phyloP scores from a whole-genome alignment of 2,113 vertebrate species.

The Syngnathus typhle region DNA sequence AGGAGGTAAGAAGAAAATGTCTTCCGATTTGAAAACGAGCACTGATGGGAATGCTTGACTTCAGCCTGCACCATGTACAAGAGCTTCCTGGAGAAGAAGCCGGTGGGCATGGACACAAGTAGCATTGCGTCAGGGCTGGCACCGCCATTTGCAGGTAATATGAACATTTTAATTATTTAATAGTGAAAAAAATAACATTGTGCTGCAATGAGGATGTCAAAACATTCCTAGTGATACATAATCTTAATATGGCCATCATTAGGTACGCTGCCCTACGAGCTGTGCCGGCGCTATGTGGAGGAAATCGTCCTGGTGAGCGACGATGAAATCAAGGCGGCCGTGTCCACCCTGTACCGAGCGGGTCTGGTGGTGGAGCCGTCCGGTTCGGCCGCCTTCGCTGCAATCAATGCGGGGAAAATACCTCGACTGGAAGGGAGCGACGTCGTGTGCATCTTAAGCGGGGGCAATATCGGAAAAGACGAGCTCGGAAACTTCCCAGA shows the following conservation, averaged over 20 bases:
- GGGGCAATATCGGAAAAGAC: conserved; percentile 72
- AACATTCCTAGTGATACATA: not conserved
- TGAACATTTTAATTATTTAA: too few relatives aligned
- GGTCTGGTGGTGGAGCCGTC: conserved; percentile 72
- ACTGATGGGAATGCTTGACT: conserved; percentile 5
- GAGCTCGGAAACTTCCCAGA: conserved; percentile 62
- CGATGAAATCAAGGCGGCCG: conserved; percentile 64
- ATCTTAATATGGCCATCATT: not conserved
- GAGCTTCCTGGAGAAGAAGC: conserved; percentile 70
- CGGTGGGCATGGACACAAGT: conserved; percentile 67
- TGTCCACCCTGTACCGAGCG: conserved; percentile 62
- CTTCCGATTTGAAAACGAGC: not conserved
- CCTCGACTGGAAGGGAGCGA: conserved; percentile 59
- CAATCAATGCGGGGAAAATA: conserved; percentile 59
- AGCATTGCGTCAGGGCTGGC: conserved; percentile 73
- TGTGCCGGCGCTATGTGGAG: conserved; percentile 66
- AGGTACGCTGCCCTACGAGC: conserved; percentile 64
- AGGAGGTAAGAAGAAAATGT: conserved; percentile 58
- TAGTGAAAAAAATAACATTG: too few relatives aligned
- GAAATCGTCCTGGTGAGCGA: conserved; percentile 69
- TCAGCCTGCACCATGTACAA: conserved; percentile 74
- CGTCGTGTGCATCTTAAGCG: conserved; percentile 65
- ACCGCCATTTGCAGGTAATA: conserved; percentile 68
- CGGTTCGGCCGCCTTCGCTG: conserved; percentile 67
- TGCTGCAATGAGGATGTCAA: too few relatives aligned